Conservation (phyloP, 2,888 invertebrate species). For the Thyatira batis region DNA sequence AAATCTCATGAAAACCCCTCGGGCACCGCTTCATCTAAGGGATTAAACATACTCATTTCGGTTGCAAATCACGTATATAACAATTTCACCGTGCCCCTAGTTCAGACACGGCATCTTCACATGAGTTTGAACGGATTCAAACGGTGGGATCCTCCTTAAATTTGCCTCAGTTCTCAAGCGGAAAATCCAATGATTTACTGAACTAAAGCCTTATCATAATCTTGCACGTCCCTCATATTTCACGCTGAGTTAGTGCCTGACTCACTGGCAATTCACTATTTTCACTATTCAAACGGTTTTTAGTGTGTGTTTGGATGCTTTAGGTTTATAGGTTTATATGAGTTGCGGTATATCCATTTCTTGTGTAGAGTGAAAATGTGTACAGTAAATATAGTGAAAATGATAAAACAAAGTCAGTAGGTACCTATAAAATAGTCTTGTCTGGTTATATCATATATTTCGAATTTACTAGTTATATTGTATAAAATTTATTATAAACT, state of each 20-base stretch:
- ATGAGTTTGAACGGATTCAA: slow-evolving; percentile 13
- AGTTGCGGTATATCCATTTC: too few relatives aligned
- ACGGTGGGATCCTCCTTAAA: slow-evolving; percentile 57
- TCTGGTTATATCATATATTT: too few relatives aligned
- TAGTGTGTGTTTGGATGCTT: slow-evolving; percentile 2
- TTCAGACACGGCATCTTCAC: slow-evolving; percentile 29
- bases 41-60: not conserved
- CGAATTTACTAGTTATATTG: too few relatives aligned
- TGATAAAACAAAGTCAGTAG: too few relatives aligned
- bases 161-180: slow-evolving; percentile 70
- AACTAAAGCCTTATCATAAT: slow-evolving; percentile 77
- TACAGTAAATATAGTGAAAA: too few relatives aligned
- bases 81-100: slow-evolving; percentile 32
- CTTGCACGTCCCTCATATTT: slow-evolving; percentile 79
- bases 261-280: slow-evolving; percentile 55
- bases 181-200: slow-evolving; percentile 79
- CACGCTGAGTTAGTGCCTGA: slow-evolving; percentile 60
- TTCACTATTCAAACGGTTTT: slow-evolving; percentile 56
- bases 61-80: slow-evolving; percentile 40
- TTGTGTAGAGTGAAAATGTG: too few relatives aligned
- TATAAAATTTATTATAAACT: too few relatives aligned
- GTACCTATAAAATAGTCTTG: too few relatives aligned
- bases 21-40: not conserved
- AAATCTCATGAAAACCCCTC: not conserved
- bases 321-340: too few relatives aligned